Evolutionary conservation across 2,113 vertebrate species (phyloP), one percentile per base, ranked within the genome.

Genomic region (Daboia siamensis): DNA sequence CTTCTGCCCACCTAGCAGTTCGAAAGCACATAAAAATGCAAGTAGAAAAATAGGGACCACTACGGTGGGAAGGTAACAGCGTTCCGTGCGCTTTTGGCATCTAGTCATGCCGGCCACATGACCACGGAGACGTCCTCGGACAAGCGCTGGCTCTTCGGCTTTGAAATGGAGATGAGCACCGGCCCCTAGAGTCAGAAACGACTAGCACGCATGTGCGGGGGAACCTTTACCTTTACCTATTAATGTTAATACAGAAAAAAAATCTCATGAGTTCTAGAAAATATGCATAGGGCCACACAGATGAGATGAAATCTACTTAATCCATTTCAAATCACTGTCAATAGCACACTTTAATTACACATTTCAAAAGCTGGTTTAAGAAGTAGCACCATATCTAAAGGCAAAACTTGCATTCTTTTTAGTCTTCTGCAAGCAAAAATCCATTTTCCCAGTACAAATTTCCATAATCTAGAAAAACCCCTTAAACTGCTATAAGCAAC

Each of bases 361-460:
- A 6, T 24, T 93, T 55, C 13, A 57, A n/a, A 12, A 90, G 4
- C 1, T 26, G 20, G 90, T 86, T 46, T 24, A 87, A 94, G 88
- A 64, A 92, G 80, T 1, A 61, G 91, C 33, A 86, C 24, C 51
- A 88, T 13, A 59, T 46, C 80, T 59, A 91, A 17, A 94, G 90
- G 26, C 90, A 56, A 55, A 39, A 86, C 84, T 24, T 48, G 29
- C 23, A 94, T 23, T 39, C 15, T 44, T 44, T 15, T 55, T 39
- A 21, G 29, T 80, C 55, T 90, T 92, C 91, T 93, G 93, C 24
- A 94, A 94, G 21, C 94, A 90, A 93, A 92, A 89, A 15, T 59
- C 2, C 56, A 51, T 15, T 1, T 0, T n/a, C 3, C 6, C 4
- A 93, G 21, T 69, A 48, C 84, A 93, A 93, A 21, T 33, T 95